phyloP scores from a whole-genome alignment of 2,888 invertebrate genomes.

The Eumacrocentrus americanus region DNA sequence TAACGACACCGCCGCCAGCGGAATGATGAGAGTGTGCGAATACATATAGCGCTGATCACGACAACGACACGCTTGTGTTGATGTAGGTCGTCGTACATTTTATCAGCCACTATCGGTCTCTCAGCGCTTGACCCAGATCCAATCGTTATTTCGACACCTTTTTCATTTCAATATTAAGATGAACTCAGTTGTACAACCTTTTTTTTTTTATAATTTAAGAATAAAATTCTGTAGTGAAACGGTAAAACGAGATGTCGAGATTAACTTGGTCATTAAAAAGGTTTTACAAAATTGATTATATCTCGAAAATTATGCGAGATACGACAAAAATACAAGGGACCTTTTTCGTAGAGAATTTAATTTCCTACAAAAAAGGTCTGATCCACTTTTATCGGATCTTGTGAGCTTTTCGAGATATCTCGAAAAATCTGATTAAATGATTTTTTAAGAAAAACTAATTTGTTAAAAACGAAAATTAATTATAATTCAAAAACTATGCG shows the following conservation, averaged over 20 bases:
- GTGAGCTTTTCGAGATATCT: too few relatives aligned
- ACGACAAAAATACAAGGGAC: too few relatives aligned
- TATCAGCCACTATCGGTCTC: constrained; percentile 44
- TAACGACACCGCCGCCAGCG: not conserved
- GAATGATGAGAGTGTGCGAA: not conserved
- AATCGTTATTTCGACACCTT: constrained; percentile 3
- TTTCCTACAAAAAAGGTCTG: not conserved
- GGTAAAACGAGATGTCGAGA: not conserved
- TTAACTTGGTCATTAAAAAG: not conserved
- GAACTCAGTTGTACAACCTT: not conserved
- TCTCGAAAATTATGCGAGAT: too few relatives aligned
- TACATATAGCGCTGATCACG: constrained; percentile 9
- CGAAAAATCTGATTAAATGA: not conserved
- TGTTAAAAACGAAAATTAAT: not conserved
- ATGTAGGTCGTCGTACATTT: constrained; percentile 57
- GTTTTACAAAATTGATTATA: too few relatives aligned
- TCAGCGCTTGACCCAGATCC: constrained; percentile 47
- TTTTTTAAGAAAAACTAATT: not conserved
- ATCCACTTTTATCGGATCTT: not conserved
- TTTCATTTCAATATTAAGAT: too few relatives aligned
- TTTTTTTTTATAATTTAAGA: not conserved
- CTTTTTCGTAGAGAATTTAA: too few relatives aligned
- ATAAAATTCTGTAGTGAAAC: not conserved
- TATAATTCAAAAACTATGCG: not conserved
- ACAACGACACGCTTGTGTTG: constrained; percentile 36